Conservation (phyloP, 2,113 vertebrate species). For the Rhinopomastus cyanomelas region DNA sequence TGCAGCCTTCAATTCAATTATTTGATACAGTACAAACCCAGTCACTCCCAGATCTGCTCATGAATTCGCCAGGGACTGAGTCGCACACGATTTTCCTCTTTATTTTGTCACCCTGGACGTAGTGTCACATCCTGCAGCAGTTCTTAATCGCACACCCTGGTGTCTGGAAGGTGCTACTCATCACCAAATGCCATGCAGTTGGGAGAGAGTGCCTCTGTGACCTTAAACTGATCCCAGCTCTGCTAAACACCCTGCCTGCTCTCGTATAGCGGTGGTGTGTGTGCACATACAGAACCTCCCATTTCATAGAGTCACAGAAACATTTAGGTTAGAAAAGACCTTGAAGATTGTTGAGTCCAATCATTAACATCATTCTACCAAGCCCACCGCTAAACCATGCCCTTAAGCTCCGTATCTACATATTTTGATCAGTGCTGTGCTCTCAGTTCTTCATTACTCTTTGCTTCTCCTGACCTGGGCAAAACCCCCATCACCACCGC, state of each 20-base stretch:
- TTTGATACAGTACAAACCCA: not conserved
- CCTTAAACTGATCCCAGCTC: not conserved
- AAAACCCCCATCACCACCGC: not conserved
- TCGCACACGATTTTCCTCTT: not conserved
- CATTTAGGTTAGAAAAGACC: no score
- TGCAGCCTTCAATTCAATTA: not conserved
- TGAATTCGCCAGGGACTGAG: not conserved
- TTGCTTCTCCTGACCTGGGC: not conserved
- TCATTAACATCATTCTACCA: no score
- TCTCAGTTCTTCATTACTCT: not conserved
- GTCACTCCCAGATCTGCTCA: not conserved
- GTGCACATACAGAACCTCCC: not conserved
- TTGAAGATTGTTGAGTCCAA: no score
- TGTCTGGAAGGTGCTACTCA: not conserved
- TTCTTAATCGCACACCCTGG: not conserved
- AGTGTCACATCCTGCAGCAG: not conserved
- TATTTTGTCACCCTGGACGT: not conserved
- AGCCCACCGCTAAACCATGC: no score
- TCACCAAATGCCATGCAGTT: accelerated
- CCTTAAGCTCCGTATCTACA: no score
- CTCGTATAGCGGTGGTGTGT: accelerated
- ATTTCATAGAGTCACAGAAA: no score
- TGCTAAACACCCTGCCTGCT: not conserved
- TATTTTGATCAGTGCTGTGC: not conserved
- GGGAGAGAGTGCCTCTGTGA: not conserved